These are phyloP conservation scores for Leucopternis melanops DNA, from an alignment of 2,113 vertebrate species.

Conservation along the genomic window DNA sequence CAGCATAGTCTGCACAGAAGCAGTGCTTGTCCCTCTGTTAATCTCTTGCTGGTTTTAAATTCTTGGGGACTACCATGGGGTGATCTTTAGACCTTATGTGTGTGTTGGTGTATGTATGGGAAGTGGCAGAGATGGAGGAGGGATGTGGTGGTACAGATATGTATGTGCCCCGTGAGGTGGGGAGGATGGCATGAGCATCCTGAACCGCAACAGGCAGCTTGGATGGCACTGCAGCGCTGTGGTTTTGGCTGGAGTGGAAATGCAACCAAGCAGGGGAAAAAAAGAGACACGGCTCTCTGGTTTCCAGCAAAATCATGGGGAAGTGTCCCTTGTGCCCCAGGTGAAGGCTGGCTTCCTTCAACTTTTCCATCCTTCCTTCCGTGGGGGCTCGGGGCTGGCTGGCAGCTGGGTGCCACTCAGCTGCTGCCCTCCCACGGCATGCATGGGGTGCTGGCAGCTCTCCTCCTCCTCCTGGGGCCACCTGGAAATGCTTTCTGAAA, in stretches of 20 bases:
- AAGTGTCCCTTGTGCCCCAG: too few species aligned
- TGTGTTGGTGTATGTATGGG: background rate
- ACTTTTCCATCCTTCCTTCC: background rate
- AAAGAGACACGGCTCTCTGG: fast-evolving
- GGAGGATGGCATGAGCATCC: background rate
- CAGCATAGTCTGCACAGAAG: background rate
- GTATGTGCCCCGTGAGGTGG: background rate
- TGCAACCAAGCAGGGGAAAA: background rate
- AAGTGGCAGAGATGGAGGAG: background rate
- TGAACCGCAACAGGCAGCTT: background rate
- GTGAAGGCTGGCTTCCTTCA: background rate
- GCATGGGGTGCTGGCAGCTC: background rate
- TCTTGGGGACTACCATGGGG: background rate
- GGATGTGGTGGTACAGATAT: background rate
- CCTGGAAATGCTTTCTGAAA: background rate
- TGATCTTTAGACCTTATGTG: background rate
- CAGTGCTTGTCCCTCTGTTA: background rate
- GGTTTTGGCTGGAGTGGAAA: background rate
- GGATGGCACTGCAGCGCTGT: background rate
- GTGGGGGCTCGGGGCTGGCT: background rate
- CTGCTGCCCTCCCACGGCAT: background rate
- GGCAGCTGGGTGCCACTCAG: background rate
- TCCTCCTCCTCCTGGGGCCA: background rate
- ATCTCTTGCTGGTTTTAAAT: background rate
- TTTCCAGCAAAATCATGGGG: background rate